Evolutionary conservation across 2,797 vertebrate genomes (phyloP).

Genomic region (Cirrhinus molitorella): DNA sequence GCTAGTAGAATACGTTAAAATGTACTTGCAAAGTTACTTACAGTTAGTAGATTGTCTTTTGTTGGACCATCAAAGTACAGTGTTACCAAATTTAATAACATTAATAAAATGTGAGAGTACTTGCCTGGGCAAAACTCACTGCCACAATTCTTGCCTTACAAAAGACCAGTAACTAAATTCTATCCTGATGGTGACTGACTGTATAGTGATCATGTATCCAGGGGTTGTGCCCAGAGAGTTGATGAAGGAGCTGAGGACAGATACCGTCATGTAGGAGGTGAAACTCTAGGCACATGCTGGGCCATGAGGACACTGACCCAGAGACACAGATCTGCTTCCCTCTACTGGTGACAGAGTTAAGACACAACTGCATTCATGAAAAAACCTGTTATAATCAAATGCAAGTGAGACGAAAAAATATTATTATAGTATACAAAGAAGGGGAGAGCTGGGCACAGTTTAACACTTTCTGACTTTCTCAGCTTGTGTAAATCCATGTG

Average conservation of each 20-base stretch:
- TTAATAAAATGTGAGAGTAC: too few relatives aligned
- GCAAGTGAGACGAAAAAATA: neutral
- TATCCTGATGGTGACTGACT: slow-evolving; percentile 72
- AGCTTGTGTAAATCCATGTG: too few relatives aligned
- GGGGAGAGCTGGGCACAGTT: too few relatives aligned
- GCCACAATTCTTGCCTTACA: neutral
- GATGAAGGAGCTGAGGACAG: slow-evolving; percentile 86
- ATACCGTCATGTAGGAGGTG: slow-evolving; percentile 87
- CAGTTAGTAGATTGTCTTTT: too few relatives aligned
- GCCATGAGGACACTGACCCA: slow-evolving; percentile 85
- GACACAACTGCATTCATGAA: slow-evolving; percentile 91
- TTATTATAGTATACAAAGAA: too few relatives aligned
- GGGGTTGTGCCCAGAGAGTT: slow-evolving; percentile 89
- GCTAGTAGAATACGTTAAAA: too few relatives aligned
- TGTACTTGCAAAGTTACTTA: too few relatives aligned
- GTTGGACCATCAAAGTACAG: too few relatives aligned
- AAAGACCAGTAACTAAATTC: neutral
- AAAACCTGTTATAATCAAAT: slow-evolving; percentile 75
- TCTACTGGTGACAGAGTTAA: slow-evolving; percentile 72
- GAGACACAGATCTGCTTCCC: slow-evolving; percentile 81
- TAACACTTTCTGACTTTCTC: too few relatives aligned
- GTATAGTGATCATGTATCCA: slow-evolving; percentile 92
- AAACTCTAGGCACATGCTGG: slow-evolving; percentile 84
- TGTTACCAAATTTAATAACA: too few relatives aligned
- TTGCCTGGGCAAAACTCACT: too few relatives aligned